Evolutionary conservation across 2,113 vertebrate species (phyloP), one percentile per base, ranked within the genome.

Genomic region (Bucco capensis): DNA sequence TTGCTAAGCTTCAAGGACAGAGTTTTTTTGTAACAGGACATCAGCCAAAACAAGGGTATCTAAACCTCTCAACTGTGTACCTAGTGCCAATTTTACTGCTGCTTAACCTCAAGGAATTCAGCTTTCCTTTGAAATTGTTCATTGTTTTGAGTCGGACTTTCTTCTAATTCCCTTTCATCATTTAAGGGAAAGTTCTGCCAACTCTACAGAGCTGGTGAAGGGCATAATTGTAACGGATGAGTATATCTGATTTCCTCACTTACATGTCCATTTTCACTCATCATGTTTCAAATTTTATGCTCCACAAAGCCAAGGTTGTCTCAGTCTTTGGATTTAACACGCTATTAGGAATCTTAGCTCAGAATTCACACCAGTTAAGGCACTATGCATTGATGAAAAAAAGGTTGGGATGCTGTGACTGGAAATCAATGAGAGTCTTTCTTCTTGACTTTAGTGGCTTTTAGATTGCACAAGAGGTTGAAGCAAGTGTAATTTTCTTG

Each of bases 41-140:
- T 12, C 44, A 83, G 56, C 67, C 88, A 65, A 86, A 86, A 69
- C 35, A 80, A 77, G 37, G 9, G 0, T 83, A 40, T 49, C 82
- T 88, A 82, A 91, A 80, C 23, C n/a, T 84, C 31, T 75, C 44
- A 57, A 17, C 72, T 60, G 58, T 51, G 54, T 90, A 71, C 83
- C 27, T 91, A 37, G 44, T 69, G 74, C 53, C 74, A 94, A 77
- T 92, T 96, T 91, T 91, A 90, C 77, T 67, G 75, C 51, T 90
- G n/a, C 69, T 94, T 86, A 92, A 73, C 57, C 53, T 75, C 7
- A 0, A 93, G 64, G 83, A 93, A 92, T 96, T 76, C 46, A 86
- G 64, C 56, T 95, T 90, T 71, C 33, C 76, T 95, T 97, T 95
- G 77, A 96, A 94, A 94, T 27, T 78, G 22, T 70, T 91, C 7